Conservation (phyloP, 1,140 invertebrate species). For the Atta texana region DNA sequence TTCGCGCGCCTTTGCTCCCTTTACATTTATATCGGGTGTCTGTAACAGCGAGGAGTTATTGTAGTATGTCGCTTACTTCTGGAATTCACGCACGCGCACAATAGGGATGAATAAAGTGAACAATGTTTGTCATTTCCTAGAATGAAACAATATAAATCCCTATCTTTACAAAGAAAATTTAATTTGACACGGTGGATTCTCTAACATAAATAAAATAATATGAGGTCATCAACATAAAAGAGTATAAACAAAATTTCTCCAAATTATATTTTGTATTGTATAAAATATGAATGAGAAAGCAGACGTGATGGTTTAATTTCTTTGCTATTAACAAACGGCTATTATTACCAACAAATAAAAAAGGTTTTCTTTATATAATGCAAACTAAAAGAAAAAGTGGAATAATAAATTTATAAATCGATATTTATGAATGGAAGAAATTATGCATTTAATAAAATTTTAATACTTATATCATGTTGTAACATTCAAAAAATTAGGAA, state of each 20-base stretch:
- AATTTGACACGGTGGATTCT: neutral
- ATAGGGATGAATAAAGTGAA: neutral
- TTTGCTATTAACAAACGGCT: neutral
- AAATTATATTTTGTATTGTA: neutral
- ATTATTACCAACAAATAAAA: neutral
- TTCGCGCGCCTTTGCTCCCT: conserved; percentile 35
- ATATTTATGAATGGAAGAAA: neutral
- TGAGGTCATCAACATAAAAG: neutral
- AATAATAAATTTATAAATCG: neutral
- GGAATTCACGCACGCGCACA: neutral
- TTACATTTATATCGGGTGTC: conserved; percentile 53
- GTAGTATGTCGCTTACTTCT: neutral
- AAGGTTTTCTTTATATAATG: neutral
- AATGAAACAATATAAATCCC: neutral
- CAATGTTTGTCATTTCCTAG: conserved; percentile 17
- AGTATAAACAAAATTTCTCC: neutral
- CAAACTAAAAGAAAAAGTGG: neutral
- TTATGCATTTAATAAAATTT: neutral
- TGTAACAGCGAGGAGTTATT: neutral
- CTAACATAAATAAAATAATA: neutral
- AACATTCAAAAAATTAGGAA: neutral
- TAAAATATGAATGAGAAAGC: neutral
- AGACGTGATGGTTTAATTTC: neutral
- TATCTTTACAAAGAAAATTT: neutral
- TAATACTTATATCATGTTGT: conserved; percentile 8